Base-by-base conservation (phyloP, 2,888 invertebrate genomes). In the Pomacea canaliculata region DNA sequence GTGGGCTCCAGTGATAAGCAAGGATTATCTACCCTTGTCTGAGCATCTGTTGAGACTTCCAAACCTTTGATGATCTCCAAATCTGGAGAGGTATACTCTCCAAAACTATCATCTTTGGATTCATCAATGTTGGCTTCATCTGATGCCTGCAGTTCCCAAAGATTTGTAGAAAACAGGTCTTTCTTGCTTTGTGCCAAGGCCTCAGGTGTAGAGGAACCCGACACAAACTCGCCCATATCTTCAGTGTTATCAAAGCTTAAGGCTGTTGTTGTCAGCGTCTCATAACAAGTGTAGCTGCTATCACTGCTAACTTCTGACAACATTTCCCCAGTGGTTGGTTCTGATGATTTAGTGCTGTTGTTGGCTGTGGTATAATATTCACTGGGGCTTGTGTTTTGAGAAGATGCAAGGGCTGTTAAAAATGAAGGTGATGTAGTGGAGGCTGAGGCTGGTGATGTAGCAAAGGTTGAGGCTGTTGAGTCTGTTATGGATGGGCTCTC, bases 311-410 rank as follows among this genome's bases (percentile, higher is more conserved):
- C 69, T 12, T 19, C 74, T 49, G 62, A 27, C 63, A 63, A 51
- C 13, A 37, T 13, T 13, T 59, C 23, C 12, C 60, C 67, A n/a
- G 46, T 74, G 62, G n/a, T 19, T 48, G n/a, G 60, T 18, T 48
- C 69, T 1, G 63, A 49, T 16, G 62, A n/a, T 16, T 62, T 23
- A 46, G 74, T 69, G 37, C 62, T 69, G 62, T 74, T 62, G 49
- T 67, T 74, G 74, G 74, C 74, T 19, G 74, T 74, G 23, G 68
- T 49, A 23, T 74, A 74, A 18, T 65, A 27, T 16, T 68, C 73
- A 68, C 66, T 73, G 23, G 49, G 12, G 74, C 49, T 74, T 10
- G 63, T 23, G 51, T 62, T 46, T 1, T 56, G 73, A 4, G 73
- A 73, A 13, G 74, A 74, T 10, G 46, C 60, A 19, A 10, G 16